Evolutionary conservation across 2,113 vertebrate species (phyloP).

Genomic region (Hypocryptadius cinnamomeus): DNA sequence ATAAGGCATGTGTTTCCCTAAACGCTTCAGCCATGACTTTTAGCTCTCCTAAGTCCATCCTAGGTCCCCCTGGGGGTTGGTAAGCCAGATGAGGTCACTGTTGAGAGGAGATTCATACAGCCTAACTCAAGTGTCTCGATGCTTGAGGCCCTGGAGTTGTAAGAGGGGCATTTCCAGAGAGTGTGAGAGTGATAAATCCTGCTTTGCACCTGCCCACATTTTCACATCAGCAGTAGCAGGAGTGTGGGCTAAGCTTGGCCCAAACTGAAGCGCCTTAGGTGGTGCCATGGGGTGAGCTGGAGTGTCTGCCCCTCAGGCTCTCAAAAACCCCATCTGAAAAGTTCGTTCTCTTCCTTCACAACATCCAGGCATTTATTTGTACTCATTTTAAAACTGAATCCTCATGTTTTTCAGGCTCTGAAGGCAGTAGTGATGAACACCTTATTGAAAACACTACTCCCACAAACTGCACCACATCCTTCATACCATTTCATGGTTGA

Average conservation of each 20-base stretch:
- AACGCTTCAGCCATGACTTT: background rate
- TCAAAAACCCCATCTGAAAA: background rate
- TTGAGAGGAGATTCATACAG: background rate
- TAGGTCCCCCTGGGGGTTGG: background rate
- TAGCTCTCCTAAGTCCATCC: background rate
- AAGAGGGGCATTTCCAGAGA: background rate
- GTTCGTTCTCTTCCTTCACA: background rate
- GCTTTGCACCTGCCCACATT: background rate
- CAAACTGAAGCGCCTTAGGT: background rate
- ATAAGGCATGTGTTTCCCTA: background rate
- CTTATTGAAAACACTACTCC: background rate
- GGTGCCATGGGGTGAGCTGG: background rate
- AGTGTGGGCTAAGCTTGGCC: background rate
- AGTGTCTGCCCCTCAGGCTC: background rate
- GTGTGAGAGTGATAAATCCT: background rate
- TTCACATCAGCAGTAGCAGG: background rate
- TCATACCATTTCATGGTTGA: background rate
- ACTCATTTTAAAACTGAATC: background rate
- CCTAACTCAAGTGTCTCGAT: background rate
- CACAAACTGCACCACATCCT: background rate
- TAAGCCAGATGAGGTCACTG: background rate
- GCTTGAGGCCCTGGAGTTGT: background rate
- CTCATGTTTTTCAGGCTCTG: background rate
- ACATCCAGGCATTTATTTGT: background rate
- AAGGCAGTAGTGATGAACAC: background rate